Conservation (phyloP, 1,140 invertebrate genomes). For the Brachionus rotundiformis region DNA sequence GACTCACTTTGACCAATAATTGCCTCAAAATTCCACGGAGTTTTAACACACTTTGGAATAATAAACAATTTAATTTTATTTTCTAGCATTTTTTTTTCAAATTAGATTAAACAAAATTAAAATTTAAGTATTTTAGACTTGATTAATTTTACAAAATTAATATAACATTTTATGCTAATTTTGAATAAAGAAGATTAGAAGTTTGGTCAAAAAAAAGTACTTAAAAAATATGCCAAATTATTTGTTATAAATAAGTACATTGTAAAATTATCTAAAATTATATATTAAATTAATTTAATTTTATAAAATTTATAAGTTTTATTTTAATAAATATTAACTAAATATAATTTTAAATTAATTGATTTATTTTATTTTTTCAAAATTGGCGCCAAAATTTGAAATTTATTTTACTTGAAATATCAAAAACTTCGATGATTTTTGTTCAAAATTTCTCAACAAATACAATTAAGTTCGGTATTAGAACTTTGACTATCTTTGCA, state of each 20-base stretch:
- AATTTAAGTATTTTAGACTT: not conserved
- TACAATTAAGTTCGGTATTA: not conserved
- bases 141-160: not conserved
- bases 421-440: constrained; percentile 30
- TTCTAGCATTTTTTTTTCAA: not conserved
- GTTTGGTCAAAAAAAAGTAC: too few species aligned
- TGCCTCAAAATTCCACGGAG: constrained; percentile 20
- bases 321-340: too few species aligned
- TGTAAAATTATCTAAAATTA: too few species aligned
- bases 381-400: constrained; percentile 8
- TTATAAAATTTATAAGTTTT: not conserved
- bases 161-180: not conserved
- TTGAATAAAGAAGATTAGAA: too few species aligned
- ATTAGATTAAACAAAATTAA: not conserved
- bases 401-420: not conserved
- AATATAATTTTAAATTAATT: not conserved
- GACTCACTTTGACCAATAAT: constrained; percentile 3
- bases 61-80: not conserved
- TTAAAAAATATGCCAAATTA: too few species aligned
- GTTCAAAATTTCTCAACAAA: not conserved
- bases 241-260: too few species aligned
- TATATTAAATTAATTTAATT: too few species aligned
- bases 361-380: not conserved
- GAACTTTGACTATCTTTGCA: not conserved
- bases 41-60: not conserved